phyloP scores from a whole-genome alignment of 2,888 invertebrate species.

The Gymnocheta viridis region DNA sequence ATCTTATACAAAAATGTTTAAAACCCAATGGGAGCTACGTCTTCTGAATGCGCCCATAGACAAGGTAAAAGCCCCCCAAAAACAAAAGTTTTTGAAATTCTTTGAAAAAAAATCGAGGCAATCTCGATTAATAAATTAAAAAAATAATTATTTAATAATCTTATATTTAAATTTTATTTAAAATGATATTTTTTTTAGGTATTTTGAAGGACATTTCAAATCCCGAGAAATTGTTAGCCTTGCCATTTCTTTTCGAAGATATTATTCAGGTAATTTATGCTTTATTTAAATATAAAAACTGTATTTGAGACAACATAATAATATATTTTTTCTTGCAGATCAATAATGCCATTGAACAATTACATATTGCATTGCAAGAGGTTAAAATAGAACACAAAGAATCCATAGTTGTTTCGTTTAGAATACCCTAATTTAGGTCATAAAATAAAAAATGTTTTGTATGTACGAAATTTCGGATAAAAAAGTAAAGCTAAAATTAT shows the following conservation, averaged over 20 bases:
- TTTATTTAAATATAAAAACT: neutral
- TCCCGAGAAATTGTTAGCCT: constrained; percentile 86
- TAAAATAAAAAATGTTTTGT: constrained; percentile 14
- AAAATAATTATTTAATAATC: no score
- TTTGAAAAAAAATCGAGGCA: no score
- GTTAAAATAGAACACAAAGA: constrained; percentile 58
- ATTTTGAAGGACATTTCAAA: constrained; percentile 89
- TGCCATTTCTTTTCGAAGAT: constrained; percentile 86
- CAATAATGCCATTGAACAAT: constrained; percentile 81
- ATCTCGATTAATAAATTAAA: no score
- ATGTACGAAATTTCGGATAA: constrained; percentile 8
- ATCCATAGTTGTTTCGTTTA: constrained; percentile 94
- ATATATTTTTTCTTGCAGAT: constrained; percentile 80
- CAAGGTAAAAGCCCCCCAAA: no score
- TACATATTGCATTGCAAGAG: constrained; percentile 27
- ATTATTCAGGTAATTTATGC: constrained; percentile 86
- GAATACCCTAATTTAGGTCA: constrained; percentile 85
- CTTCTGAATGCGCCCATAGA: no score
- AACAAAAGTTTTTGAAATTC: no score
- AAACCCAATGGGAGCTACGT: no score
- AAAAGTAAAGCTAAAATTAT: neutral
- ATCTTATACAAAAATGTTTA: no score
- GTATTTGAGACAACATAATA: neutral
- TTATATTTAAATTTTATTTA: neutral
- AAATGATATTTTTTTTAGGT: constrained; percentile 74